Conservation (phyloP, 2,888 invertebrate genomes). For the Clusia tigrina region DNA sequence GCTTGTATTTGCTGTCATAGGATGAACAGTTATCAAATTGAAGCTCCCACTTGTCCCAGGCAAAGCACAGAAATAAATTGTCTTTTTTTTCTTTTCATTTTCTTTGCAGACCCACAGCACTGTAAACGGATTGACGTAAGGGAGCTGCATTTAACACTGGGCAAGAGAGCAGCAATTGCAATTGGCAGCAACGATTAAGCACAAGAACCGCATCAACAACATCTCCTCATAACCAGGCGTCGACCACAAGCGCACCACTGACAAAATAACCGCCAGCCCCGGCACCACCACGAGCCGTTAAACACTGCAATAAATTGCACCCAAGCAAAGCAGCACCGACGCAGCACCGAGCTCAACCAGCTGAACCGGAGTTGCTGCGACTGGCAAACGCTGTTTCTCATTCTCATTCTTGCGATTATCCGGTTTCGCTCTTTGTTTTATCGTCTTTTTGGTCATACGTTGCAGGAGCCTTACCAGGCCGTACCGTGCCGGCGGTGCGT, state of each 20-base stretch:
- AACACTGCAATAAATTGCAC: constrained; percentile 21
- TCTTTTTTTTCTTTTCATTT: not conserved
- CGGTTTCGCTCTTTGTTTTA: not conserved
- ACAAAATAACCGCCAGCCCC: not conserved
- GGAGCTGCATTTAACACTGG: constrained; percentile 2
- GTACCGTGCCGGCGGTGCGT: too few species aligned
- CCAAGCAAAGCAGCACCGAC: not conserved
- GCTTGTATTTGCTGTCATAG: not conserved
- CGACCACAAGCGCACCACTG: not conserved
- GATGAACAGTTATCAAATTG: not conserved
- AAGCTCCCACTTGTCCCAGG: not conserved
- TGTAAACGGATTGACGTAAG: not conserved
- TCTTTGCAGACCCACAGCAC: not conserved
- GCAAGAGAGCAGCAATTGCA: constrained; percentile 4
- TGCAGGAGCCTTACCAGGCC: too few species aligned
- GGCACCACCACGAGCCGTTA: constrained; percentile 13
- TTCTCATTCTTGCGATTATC: not conserved
- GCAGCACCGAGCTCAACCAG: not conserved
- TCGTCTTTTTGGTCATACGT: not conserved
- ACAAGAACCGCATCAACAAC: constrained; percentile 7
- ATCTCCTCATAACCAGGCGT: constrained; percentile 15
- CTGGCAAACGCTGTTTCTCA: not conserved
- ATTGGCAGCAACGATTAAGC: constrained; percentile 13
- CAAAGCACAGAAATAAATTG: not conserved
- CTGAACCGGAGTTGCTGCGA: not conserved